Percentiles rank a stretch among this genome's conserved stretches.
Conservation (phyloP, 2,888 invertebrate genomes). For the Busseola fusca region DNA sequence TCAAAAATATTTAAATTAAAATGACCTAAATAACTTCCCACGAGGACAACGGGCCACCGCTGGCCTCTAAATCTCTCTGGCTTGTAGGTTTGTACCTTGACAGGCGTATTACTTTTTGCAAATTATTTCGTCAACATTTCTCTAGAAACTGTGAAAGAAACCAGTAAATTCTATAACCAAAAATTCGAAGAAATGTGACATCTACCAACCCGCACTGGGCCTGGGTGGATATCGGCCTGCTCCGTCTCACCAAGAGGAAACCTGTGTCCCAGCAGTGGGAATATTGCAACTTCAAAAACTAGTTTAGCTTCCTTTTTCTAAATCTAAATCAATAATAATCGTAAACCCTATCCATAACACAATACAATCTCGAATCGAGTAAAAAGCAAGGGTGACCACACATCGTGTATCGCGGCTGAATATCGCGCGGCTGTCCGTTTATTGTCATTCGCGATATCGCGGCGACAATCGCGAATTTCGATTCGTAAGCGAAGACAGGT, state of each 20-base stretch:
- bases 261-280: too few species aligned
- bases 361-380: slow-evolving; percentile 86
- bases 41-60: too few species aligned
- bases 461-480: slow-evolving; percentile 75
- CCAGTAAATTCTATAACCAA: too few species aligned
- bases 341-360: slow-evolving; percentile 74
- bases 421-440: slow-evolving; percentile 78
- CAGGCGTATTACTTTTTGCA: too few species aligned
- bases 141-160: too few species aligned
- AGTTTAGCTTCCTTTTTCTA: not conserved
- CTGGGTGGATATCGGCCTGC: too few species aligned
- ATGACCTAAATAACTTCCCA: not conserved
- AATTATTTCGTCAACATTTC: too few species aligned
- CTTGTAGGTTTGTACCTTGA: too few species aligned
- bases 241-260: too few species aligned
- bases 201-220: too few species aligned
- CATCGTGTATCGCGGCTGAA: slow-evolving; percentile 77
- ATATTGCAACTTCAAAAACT: not conserved
- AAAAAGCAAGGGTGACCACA: slow-evolving; percentile 83
- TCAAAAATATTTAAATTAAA: slow-evolving; percentile 1
- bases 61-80: too few species aligned
- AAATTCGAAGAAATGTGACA: too few species aligned
- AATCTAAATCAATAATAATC: slow-evolving; percentile 37
- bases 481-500: slow-evolving; percentile 74
- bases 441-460: slow-evolving; percentile 83